A percentile compares a stretch with the other conserved stretches of the same genome.
phyloP scores from a whole-genome alignment of 2,113 vertebrate genomes.

The Tonatia bakeri region DNA sequence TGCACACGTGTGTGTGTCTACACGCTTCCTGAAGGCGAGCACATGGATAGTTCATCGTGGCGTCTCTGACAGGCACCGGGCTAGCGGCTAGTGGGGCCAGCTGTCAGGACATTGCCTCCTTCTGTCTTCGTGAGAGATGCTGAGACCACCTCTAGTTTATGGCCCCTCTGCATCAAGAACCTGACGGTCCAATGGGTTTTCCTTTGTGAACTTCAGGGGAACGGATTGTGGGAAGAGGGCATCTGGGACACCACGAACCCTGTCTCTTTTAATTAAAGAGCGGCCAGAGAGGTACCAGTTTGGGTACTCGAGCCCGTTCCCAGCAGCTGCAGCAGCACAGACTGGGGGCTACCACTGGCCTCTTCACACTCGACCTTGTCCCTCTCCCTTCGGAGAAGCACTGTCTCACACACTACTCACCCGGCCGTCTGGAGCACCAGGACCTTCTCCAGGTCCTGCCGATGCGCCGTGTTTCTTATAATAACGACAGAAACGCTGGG shows the following conservation, averaged over 20 bases:
- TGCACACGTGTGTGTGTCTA: not conserved
- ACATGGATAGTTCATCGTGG: no score
- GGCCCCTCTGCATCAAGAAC: not conserved
- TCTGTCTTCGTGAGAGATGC: not conserved
- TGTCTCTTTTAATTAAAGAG: slow-evolving; percentile 55
- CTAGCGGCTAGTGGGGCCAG: not conserved
- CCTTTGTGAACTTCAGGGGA: slow-evolving; percentile 38
- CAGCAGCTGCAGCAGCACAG: no score
- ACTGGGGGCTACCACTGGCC: no score
- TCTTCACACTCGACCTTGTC: no score
- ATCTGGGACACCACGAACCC: slow-evolving; percentile 71
- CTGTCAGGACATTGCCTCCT: not conserved
- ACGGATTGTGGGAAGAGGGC: slow-evolving; percentile 42
- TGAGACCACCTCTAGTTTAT: not conserved
- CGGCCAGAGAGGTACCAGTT: no score
- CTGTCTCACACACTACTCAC: no score
- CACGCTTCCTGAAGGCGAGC: not conserved
- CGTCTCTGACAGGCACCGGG: no score
- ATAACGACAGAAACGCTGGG: slow-evolving; percentile 72
- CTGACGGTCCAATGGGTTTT: not conserved
- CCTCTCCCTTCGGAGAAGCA: no score
- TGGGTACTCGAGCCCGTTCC: no score
- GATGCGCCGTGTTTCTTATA: slow-evolving; percentile 63
- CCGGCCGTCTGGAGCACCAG: no score
- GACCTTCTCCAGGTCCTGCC: slow-evolving; percentile 53